Conservation (phyloP, 1,140 invertebrate genomes). For the Sycophila sp. region DNA sequence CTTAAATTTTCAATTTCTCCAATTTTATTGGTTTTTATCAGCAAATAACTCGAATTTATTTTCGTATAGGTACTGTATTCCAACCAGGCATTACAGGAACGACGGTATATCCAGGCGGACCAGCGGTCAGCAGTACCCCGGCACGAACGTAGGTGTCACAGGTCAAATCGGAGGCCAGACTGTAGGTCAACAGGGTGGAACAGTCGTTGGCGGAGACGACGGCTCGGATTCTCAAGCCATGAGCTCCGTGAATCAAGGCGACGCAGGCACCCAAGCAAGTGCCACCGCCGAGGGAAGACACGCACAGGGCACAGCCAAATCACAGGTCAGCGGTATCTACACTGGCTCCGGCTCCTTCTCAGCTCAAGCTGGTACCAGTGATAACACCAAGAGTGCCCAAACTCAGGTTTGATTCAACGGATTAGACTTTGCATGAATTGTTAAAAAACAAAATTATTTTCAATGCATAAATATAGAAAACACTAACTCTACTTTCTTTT, state of each 20-base stretch:
- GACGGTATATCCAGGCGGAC: neutral
- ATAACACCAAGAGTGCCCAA: constrained; percentile 77
- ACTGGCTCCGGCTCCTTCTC: constrained; percentile 80
- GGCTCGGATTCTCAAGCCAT: constrained; percentile 80
- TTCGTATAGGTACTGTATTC: neutral
- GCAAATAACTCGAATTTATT: neutral
- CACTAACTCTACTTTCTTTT: too few relatives aligned
- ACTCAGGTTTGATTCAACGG: constrained; percentile 73
- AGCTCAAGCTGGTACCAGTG: constrained; percentile 82
- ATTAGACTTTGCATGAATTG: too few relatives aligned
- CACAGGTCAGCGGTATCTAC: constrained; percentile 82
- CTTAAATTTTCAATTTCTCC: too few relatives aligned
- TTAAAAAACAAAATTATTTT: too few relatives aligned
- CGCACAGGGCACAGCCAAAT: constrained; percentile 77
- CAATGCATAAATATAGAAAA: too few relatives aligned
- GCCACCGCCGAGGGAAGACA: constrained; percentile 80
- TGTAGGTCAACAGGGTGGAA: neutral
- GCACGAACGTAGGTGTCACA: neutral
- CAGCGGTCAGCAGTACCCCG: neutral
- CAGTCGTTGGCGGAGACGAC: constrained; percentile 52
- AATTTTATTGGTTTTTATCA: too few relatives aligned
- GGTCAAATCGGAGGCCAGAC: neutral
- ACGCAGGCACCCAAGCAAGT: constrained; percentile 75
- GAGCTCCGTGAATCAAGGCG: constrained; percentile 74
- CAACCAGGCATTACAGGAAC: too few relatives aligned